Evolutionary conservation across 2,113 vertebrate genomes (phyloP).

Genomic region (Menidia beryllina): DNA sequence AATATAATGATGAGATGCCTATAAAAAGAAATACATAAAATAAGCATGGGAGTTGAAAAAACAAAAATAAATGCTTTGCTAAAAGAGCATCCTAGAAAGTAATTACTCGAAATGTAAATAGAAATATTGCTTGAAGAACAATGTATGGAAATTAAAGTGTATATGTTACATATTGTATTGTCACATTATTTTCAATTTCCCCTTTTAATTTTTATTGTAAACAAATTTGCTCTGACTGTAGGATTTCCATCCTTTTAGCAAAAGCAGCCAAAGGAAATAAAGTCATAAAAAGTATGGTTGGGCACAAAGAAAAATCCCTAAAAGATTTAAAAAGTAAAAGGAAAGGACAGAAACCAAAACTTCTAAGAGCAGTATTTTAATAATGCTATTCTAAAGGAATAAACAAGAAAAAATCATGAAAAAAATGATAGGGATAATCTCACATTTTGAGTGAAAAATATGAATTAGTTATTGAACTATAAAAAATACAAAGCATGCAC

Average conservation of each 20-base stretch:
- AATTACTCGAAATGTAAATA: too few species aligned
- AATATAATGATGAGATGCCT: conserved; percentile 91
- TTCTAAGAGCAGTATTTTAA: conserved; percentile 84
- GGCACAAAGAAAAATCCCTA: conserved; percentile 51
- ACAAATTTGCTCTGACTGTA: not conserved
- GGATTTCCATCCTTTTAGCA: conserved; percentile 88
- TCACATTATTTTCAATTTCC: too few species aligned
- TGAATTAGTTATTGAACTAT: conserved; percentile 85
- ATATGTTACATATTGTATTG: too few species aligned
- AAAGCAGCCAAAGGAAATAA: conserved; percentile 78
- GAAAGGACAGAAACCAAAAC: conserved; percentile 16
- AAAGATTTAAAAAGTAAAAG: conserved; percentile 41
- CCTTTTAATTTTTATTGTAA: too few species aligned
- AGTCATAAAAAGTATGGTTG: conserved; percentile 78
- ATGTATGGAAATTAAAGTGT: too few species aligned
- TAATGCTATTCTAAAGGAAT: conserved; percentile 51
- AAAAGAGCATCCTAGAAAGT: conserved; percentile 84
- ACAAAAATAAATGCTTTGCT: conserved; percentile 83
- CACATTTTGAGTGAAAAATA: conserved; percentile 77
- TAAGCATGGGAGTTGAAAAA: conserved; percentile 75
- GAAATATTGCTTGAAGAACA: too few species aligned
- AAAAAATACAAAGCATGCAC: conserved; percentile 93
- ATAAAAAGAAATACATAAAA: conserved; percentile 79
- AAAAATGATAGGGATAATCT: conserved; percentile 74
- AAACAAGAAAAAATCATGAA: conserved; percentile 33